Conservation (phyloP, 2,797 vertebrate genomes). For the Rhynchotus rufescens region DNA sequence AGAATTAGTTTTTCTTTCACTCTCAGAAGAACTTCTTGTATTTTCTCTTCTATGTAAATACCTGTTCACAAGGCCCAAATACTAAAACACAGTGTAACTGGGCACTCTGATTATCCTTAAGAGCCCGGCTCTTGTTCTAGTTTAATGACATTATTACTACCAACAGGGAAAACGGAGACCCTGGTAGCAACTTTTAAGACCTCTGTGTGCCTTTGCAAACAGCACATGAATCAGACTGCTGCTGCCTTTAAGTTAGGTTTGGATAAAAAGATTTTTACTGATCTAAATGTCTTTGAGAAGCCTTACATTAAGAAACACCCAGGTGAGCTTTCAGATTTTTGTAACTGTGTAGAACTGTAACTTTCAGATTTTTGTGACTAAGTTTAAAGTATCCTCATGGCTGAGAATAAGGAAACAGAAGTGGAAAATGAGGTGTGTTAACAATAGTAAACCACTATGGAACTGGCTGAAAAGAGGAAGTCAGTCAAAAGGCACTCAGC, state of each 20-base stretch:
- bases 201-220: background rate
- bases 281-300: background rate
- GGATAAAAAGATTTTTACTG: background rate
- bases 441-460: background rate
- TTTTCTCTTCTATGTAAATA: background rate
- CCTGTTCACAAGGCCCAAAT: background rate
- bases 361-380: background rate
- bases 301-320: background rate
- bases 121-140: background rate
- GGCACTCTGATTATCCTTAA: background rate
- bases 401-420: background rate
- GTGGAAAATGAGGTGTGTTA: background rate
- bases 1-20: background rate
- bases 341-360: too few species aligned
- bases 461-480: background rate
- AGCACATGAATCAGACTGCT: background rate
- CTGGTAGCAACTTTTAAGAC: background rate
- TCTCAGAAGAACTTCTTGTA: background rate
- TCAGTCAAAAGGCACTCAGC: background rate
- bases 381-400: background rate
- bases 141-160: background rate
- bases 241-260: background rate
- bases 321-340: background rate
- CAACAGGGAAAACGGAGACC: background rate
- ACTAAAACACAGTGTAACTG: background rate